Evolutionary conservation across 2,113 vertebrate genomes (phyloP), one percentile per base, ranked within the genome.

Genomic region (Spizaetus ornatus): DNA sequence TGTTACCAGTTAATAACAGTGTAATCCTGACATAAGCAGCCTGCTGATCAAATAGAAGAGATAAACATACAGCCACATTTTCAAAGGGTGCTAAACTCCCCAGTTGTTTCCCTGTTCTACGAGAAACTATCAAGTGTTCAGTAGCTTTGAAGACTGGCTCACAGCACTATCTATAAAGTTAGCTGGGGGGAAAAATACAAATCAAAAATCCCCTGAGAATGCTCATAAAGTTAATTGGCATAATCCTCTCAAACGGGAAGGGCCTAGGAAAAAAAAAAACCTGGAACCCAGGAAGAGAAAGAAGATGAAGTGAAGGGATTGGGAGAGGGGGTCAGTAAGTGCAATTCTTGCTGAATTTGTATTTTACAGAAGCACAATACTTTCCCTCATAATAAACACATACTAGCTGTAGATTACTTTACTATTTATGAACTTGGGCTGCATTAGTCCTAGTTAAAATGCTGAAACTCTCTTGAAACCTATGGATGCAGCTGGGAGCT

Each of bases 11-110:
- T 10, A 10, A 19, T 52, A 88, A 5, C 78, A 45, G 43, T 17
- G 81, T 59, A 25, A 95, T 88, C 76, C 79, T 79, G 43, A 62
- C 53, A 47, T 23, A 73, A 90, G 87, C 56, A 97, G 61, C 69
- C 72, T 78, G 19, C 27, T 90, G 89, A 90, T 86, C 73, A 95
- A 90, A 61, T 18, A 55, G 45, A 32, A 14, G 11, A 71, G 73
- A 90, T 52, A 72, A 86, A 58, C 62, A 73, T 26, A 14, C 27
- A 88, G 55, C 22, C 50, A 10, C 31, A 23, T 74, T 90, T 78
- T 82, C 96, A 95, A 56, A 93, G 81, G 61, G 65, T 36, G 47
- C 32, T 34, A 1, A 89, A 36, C 11, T 77, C 82, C 56, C 63
- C 55, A 21, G 88, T 0, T 61, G 36, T 31, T 81, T 19, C 61